Evolutionary conservation across 2,113 vertebrate genomes (phyloP), one percentile per base, ranked within the genome.

Genomic region (Petroica traversi): DNA sequence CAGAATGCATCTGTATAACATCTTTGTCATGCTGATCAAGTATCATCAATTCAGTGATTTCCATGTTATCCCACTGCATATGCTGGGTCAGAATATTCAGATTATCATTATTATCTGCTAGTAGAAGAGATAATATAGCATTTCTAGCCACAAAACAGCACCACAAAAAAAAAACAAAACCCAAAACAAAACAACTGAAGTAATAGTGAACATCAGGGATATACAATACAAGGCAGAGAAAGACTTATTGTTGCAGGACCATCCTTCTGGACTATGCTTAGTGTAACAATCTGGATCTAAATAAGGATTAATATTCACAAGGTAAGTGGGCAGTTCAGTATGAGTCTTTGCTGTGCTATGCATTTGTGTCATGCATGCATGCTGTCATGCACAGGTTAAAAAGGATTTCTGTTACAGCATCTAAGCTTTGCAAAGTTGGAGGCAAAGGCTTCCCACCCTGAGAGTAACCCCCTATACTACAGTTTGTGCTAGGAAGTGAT

Each of bases 351-450:
- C 76, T 77, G 9, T 14, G 48, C 55, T 19, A 40, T 4, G 19
- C 24, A 40, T 26, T 78, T 0, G 0, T 2, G 2, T 67, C 38
- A 57, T 4, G n/a, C 41, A 76, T 19, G 36, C 72, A 40, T 22
- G 24, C 10, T 7, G 9, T 46, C 12, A 6, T 40, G 15, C 52
- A 63, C 14, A 46, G 48, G 18, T 41, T 20, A 67, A 28, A 67
- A 51, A 84, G 14, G n/a, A 74, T 61, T 85, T 14, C 41, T 93
- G 19, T 52, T 61, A 75, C 0, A 9, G 7, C 19, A 86, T 26
- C 55, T 64, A 68, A 72, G 20, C 14, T 95, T 55, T 52, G 36
- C 14, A 34, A 89, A 71, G 12, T 8, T 49, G 29, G 31, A 81
- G 12, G 36, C 59, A 93, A 72, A 87, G 9, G 9, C 31, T 77